phyloP scores from a whole-genome alignment of 1,140 invertebrate species.

The Drosophila fuyamai region DNA sequence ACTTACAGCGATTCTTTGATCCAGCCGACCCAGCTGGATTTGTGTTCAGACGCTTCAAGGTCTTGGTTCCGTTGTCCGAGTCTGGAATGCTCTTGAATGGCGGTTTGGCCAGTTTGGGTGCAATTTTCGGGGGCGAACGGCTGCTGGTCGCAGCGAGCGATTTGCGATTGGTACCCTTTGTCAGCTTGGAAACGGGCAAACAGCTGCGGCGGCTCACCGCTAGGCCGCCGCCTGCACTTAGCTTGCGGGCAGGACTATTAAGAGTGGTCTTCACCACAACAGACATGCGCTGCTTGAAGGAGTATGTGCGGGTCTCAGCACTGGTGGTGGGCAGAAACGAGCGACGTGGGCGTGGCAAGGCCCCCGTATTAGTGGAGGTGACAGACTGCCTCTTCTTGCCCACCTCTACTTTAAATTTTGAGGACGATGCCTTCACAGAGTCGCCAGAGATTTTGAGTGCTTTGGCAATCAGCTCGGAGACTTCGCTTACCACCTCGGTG shows the following conservation, averaged over 20 bases:
- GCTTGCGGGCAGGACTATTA: constrained; percentile 75
- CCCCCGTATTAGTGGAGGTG: background rate
- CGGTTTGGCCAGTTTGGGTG: background rate
- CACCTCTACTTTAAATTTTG: constrained; percentile 8
- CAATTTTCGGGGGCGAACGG: constrained; percentile 2
- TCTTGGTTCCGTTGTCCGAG: constrained; percentile 25
- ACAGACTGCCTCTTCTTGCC: constrained; percentile 27
- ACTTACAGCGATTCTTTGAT: constrained; percentile 62
- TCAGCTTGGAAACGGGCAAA: constrained; percentile 34
- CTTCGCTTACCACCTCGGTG: constrained; percentile 54
- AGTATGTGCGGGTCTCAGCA: constrained; percentile 41
- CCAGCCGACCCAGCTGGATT: constrained; percentile 2
- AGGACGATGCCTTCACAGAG: constrained; percentile 19
- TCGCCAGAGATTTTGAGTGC: constrained; percentile 56
- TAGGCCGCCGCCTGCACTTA: constrained; percentile 18
- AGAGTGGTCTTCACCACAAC: constrained; percentile 78
- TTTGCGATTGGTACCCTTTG: background rate
- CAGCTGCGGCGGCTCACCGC: constrained; percentile 41
- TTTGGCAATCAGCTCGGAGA: constrained; percentile 60
- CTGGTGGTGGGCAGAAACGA: constrained; percentile 57
- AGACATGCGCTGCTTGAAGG: constrained; percentile 78
- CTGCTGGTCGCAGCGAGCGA: background rate
- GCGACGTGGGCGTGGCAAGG: constrained; percentile 41
- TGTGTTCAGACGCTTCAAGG: constrained; percentile 13
- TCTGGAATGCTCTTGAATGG: background rate